Evolutionary conservation across 2,888 invertebrate species (phyloP).

Genomic region (Eupithecia subumbrata): DNA sequence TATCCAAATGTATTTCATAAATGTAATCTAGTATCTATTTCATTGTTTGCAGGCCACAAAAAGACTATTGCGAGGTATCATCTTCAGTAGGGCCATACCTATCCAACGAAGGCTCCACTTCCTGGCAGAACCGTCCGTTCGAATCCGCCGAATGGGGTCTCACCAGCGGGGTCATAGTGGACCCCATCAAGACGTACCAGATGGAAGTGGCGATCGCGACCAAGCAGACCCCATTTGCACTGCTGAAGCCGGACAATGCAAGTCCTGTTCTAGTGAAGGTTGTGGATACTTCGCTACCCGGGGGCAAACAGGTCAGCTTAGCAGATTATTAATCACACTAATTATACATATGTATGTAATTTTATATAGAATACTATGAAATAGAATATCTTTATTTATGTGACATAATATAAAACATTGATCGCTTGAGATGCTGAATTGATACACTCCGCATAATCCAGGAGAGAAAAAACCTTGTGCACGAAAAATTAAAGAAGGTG

Average conservation of each 20-base stretch:
- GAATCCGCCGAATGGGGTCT: conserved; percentile 51
- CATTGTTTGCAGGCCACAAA: conserved; percentile 52
- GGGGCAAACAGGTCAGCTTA: conserved; percentile 76
- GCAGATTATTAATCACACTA: neutral
- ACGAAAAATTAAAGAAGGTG: too few relatives aligned
- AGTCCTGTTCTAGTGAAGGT: conserved; percentile 88
- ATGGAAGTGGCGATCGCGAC: conserved; percentile 87
- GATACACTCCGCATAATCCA: too few relatives aligned
- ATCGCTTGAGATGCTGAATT: too few relatives aligned
- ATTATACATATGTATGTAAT: too few relatives aligned
- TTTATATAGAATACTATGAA: too few relatives aligned
- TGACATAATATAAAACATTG: too few relatives aligned
- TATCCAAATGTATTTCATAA: neutral
- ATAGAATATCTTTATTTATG: too few relatives aligned
- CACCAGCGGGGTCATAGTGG: conserved; percentile 85
- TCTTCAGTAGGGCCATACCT: conserved; percentile 71
- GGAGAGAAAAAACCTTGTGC: too few relatives aligned
- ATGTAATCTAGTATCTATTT: neutral
- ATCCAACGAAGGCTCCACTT: conserved; percentile 44
- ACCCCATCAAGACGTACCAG: conserved; percentile 88
- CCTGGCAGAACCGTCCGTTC: conserved; percentile 39
- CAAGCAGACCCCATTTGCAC: conserved; percentile 88
- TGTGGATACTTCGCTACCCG: conserved; percentile 78
- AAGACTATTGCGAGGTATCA: conserved; percentile 71
- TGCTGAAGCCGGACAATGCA: conserved; percentile 86